Conservation (phyloP, 2,888 invertebrate species). For the Epinotia nisella region DNA sequence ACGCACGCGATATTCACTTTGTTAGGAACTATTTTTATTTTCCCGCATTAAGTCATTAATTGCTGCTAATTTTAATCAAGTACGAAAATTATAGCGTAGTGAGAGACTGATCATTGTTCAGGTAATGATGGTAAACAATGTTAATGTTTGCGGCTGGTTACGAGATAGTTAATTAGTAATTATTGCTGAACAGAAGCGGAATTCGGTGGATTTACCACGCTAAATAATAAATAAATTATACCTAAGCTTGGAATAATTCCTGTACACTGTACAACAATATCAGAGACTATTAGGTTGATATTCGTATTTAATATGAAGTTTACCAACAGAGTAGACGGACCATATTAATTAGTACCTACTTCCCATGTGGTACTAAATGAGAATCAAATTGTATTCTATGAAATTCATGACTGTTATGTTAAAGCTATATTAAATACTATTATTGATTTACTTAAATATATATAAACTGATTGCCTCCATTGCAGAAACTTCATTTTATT, state of each 20-base stretch:
- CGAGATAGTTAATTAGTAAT: slow-evolving; percentile 16
- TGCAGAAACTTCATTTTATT: not conserved
- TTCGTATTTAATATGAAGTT: not conserved
- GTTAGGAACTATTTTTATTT: not conserved
- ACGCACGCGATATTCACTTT: slow-evolving; percentile 19
- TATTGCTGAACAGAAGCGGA: slow-evolving; percentile 2
- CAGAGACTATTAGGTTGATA: not conserved
- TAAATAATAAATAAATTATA: not conserved
- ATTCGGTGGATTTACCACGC: slow-evolving; percentile 1
- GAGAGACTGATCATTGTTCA: slow-evolving; percentile 21
- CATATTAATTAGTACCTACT: not conserved
- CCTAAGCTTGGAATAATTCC: not conserved
- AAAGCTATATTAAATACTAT: not conserved
- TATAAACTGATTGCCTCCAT: not conserved
- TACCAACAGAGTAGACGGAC: not conserved
- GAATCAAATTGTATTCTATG: no score
- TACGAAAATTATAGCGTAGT: slow-evolving; percentile 19
- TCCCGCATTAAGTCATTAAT: slow-evolving; percentile 15
- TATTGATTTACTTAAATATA: not conserved
- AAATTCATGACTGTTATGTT: no score
- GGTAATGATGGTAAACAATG: slow-evolving; percentile 26
- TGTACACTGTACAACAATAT: not conserved
- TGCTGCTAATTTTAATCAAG: slow-evolving; percentile 16
- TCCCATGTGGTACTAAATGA: not conserved
- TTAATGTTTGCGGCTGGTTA: slow-evolving; percentile 15